Evolutionary conservation across 2,797 vertebrate genomes (phyloP).

Genomic region (Buphagus erythrorhynchus): DNA sequence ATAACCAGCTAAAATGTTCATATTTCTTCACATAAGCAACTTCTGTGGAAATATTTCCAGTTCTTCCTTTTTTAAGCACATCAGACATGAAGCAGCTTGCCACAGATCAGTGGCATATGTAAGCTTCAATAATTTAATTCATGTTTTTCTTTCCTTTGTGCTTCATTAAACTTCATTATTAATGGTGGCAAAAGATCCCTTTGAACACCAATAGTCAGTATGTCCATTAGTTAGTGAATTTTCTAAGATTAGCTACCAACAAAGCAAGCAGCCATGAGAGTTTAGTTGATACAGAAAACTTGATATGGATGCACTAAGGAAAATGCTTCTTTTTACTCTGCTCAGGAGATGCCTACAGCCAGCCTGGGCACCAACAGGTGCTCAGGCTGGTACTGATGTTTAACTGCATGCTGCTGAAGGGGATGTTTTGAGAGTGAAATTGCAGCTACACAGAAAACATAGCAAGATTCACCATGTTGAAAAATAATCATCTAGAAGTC

Average conservation of each 20-base stretch:
- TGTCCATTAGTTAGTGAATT: neutral
- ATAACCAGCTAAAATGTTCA: neutral
- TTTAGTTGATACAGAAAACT: neutral
- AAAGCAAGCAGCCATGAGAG: neutral
- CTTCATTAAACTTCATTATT: neutral
- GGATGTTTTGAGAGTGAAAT: neutral
- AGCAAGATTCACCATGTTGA: neutral
- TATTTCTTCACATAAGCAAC: neutral
- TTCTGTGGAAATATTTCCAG: neutral
- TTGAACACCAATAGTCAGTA: neutral
- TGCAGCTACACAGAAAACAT: neutral
- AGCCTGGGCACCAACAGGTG: neutral
- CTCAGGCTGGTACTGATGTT: neutral
- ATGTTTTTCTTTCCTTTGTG: neutral
- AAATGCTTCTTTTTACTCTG: neutral
- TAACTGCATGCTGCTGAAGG: rapidly evolving
- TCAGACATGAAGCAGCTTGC: neutral
- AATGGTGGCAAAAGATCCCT: neutral
- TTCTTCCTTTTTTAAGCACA: neutral
- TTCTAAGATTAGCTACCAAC: neutral
- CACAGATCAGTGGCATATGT: neutral
- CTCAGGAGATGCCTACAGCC: neutral
- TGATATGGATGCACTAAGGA: neutral
- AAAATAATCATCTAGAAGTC: neutral
- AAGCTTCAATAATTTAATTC: neutral